Evolutionary conservation across 2,888 invertebrate species (phyloP), one percentile per base, ranked within the genome.

Genomic region (Ophraella communa): DNA sequence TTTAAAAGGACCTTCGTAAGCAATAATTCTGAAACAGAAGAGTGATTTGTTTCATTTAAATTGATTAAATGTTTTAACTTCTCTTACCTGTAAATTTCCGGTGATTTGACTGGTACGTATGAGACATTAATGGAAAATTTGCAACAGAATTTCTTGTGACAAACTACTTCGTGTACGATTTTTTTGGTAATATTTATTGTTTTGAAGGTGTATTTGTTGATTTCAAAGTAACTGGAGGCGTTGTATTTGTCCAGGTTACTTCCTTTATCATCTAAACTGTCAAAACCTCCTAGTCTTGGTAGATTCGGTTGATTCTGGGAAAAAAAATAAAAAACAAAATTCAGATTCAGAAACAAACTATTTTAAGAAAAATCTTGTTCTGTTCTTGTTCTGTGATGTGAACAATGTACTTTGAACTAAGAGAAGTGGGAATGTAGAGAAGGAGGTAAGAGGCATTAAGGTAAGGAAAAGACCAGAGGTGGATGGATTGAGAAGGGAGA

Each of bases 61-160:
- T n/a, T n/a, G n/a, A n/a, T n/a, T n/a, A n/a, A n/a, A n/a, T n/a
- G n/a, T n/a, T n/a, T n/a, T n/a, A n/a, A n/a, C n/a, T n/a, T n/a
- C n/a, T n/a, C 30, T 30, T 11, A 76, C 74, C 73, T 71, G 45
- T 73, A 76, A 20, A 73, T 47, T 53, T 75, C 76, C 7, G 65
- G 62, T 4, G 61, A 35, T 58, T 69, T 73, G 1, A 52, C 55
- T n/a, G 35, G 17, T 1, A 58, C 62, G 2, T 47, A 27, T 11
- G 64, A 33, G 3, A 56, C 65, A 18, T 59, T 64, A 8, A 76
- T 63, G 14, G 65, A 67, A 53, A 75, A 75, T 4, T 47, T 64
- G 56, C 76, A 76, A 56, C 76, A 76, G 47, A 76, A 74, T 4
- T 27, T 24, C 20, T 65, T 67, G 24, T 70, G 10, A 56, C 76